Evolutionary conservation across 2,888 invertebrate genomes (phyloP), one percentile per base, ranked within the genome.

Genomic region (Lagria hirta): DNA sequence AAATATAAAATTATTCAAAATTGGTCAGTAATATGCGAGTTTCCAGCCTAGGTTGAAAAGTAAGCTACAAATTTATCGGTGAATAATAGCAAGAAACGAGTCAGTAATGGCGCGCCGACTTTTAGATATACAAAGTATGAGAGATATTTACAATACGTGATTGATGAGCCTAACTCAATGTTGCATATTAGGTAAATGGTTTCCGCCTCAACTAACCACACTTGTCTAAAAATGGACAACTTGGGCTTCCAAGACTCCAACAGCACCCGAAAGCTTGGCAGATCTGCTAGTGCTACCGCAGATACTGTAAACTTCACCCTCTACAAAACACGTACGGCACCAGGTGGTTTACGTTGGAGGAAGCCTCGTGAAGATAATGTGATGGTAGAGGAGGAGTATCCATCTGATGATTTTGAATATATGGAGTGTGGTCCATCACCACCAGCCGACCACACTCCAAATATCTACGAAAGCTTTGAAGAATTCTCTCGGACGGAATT

Each of bases 351-450:
- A 3, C 45, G 67, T 55, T 67, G 68, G 70, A 55, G 68, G 14
- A 49, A 61, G 16, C 45, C 57, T 10, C 58, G 57, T 5, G 61
- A 58, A 8, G 68, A 71, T 40, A 68, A 69, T 7, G 68, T 69
- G 43, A 62, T 64, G 22, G 63, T 81, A 68, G 84, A 84, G 64
- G 78, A 83, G 50, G 83, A 82, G 65, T 80, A 78, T 65, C 82
- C 84, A 48, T 79, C 83, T 58, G 80, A 78, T 27, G 83, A 83
- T 70, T 82, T 83, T 68, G 83, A 84, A 70, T 86, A 84, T 70
- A 84, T 87, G 77, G 85, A 86, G 68, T 85, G 84, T 59, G 87
- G 87, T 42, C 84, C 84, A 21, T 85, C 87, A 10, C 87, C 87
- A 4, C 87, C 87, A 16, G 83, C 86, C 43, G 88, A 88, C 70